Evolutionary conservation across 2,113 vertebrate species (phyloP).

Genomic region (Cryptoleucopteryx plumbea): DNA sequence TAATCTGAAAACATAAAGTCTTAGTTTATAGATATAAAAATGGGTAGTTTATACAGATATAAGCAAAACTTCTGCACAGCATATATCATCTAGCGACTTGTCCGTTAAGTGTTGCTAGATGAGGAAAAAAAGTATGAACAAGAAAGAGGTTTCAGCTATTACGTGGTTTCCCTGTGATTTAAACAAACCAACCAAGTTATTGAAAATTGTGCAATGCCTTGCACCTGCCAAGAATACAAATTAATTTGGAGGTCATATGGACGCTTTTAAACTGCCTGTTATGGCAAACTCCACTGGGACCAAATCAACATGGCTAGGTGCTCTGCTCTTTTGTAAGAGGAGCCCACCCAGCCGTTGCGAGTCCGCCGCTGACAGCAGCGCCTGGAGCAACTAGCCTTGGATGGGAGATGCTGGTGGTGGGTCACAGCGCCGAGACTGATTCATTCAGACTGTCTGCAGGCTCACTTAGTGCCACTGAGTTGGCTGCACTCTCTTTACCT

Average conservation of each 20-base stretch:
- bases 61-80: background rate
- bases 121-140: background rate
- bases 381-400: background rate
- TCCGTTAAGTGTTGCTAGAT: background rate
- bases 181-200: background rate
- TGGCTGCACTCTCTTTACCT: constrained; percentile 4
- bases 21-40: background rate
- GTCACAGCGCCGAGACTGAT: background rate
- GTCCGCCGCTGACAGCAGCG: background rate
- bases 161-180: background rate
- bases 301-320: background rate
- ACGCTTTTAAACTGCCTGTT: background rate
- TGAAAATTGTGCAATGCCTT: background rate
- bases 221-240: background rate
- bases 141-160: background rate
- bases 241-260: background rate
- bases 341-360: background rate
- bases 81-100: background rate
- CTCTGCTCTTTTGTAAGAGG: background rate
- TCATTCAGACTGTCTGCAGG: constrained; percentile 26
- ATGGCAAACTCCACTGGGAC: background rate
- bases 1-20: background rate
- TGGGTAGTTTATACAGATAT: background rate
- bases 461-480: background rate
- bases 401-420: background rate